phyloP scores from a whole-genome alignment of 2,113 vertebrate genomes.

The Eurypyga helias region DNA sequence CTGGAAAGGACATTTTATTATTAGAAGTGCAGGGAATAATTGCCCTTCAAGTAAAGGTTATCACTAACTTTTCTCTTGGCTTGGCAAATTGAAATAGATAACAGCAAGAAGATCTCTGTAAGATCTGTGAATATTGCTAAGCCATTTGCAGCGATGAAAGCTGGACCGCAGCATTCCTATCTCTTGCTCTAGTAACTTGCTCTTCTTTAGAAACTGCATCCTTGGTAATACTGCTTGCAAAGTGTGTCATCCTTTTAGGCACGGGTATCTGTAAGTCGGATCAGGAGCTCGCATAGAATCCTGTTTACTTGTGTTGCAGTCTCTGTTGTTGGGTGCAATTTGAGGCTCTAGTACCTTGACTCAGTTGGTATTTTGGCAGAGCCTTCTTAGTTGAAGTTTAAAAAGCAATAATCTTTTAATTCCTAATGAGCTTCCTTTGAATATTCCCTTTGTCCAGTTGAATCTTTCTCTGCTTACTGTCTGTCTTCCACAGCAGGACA shows the following conservation, averaged over 20 bases:
- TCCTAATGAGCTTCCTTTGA: not conserved
- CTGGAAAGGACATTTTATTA: not conserved
- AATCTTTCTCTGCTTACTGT: not conserved
- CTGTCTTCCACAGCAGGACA: not conserved
- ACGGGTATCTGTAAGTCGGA: not conserved
- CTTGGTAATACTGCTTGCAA: not conserved
- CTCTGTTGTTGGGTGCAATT: not conserved
- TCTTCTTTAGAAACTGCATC: not conserved
- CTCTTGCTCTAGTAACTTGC: not conserved
- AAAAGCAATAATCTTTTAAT: not conserved
- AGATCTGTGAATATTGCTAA: not conserved
- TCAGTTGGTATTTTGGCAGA: not conserved
- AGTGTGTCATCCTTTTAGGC: not conserved
- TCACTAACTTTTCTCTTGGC: not conserved
- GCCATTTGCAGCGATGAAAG: not conserved
- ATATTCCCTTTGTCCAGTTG: not conserved
- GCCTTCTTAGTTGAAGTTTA: not conserved
- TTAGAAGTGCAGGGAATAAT: slow-evolving; percentile 9
- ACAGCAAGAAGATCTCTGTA: not conserved
- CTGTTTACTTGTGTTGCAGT: not conserved
- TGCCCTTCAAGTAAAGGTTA: slow-evolving; percentile 40
- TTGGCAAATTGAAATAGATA: slow-evolving; percentile 48
- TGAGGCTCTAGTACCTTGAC: not conserved
- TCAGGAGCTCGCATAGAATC: not conserved
- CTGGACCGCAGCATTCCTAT: not conserved